Evolutionary conservation across 1,140 invertebrate species (phyloP), one percentile per base, ranked within the genome.

Genomic region (Cyphomyrmex costatus): DNA sequence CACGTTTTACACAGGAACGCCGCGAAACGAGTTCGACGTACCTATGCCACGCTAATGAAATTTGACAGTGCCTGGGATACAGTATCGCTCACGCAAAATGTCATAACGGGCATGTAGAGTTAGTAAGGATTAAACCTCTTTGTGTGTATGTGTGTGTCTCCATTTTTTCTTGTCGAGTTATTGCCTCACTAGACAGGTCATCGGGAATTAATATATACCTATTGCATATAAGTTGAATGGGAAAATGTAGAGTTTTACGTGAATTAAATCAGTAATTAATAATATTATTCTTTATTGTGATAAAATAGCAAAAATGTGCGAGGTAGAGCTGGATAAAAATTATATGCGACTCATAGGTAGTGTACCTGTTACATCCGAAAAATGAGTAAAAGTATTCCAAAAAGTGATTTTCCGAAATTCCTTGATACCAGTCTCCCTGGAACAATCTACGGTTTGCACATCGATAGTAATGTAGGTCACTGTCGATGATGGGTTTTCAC

Each of bases 21-120:
- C 71, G 71, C 63, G 74, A 80, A 85, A 86, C 77, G 76, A 49
- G 65, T 86, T 82, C 85, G 77, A 86, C 85, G 77, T 86, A 61
- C 30, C 30, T n/a, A n/a, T 49, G 85, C 56, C 56, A 46, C 63
- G 42, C 21, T 86, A 86, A 82, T 68, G 85, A 86, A 86, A 79
- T 86, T 86, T 86, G 53, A 82, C 77, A 82, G 85, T 82, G 27
- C 42, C 77, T 2, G 36, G 36, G 68, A 49, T 33, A 49, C 42
- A n/a, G 68, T 49, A 83, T 83, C 79, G 68, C 27, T 46, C 79
- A 30, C 36, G 10, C 36, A 74, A 83, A 83, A 83, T 73, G n/a
- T 33, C 36, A 70, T 71, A 73, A 82, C n/a, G 33, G 66, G 51
- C 24, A 53, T 46, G 24, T 42, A 58, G n/a, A 53, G 12, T 27